Evolutionary conservation across 2,888 invertebrate genomes (phyloP), one percentile per base, ranked within the genome.

Genomic region (Fabriciana adippe): DNA sequence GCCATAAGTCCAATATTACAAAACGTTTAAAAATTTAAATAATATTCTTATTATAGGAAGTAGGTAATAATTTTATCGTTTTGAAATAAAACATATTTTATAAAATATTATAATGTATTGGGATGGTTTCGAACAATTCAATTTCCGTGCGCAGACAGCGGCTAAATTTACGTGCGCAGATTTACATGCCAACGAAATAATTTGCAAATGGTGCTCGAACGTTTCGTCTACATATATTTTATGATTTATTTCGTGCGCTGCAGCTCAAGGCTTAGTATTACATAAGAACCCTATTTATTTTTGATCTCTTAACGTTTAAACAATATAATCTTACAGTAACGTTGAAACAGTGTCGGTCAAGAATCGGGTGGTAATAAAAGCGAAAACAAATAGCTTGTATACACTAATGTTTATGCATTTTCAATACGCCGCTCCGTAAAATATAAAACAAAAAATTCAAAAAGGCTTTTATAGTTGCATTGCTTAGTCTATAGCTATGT

Each of bases 71-170:
- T 59, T 57, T 21, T 4, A 57, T 57, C 15, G 47, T n/a, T 47
- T 21, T 15, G 26, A 13, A 6, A 26, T 53, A 53, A 77, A 78
- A 75, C 79, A 83, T 84, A 87, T 86, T 82, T 86, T 79, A 80
- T 78, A 71, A 84, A 86, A 86, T 85, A 86, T 84, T 83, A 88
- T 87, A 85, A 61, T 61, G 41, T 88, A 88, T 89, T 83, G 87
- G 82, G 83, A 87, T 87, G 87, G 86, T 88, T 85, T 87, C 83
- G 83, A 88, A 88, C 89, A 87, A 89, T 92, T 90, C 90, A 90
- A 92, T 92, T 91, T 91, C 92, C 91, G 86, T 84, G 86, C 87
- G 86, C 87, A 89, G 90, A 90, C 91, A 92, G 90, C 84, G 82
- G 78, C 80, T 81, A 83, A 89, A 92, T 92, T 90, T 92, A 92